phyloP scores from a whole-genome alignment of 2,113 vertebrate genomes.

The Toxotes jaculatrix region DNA sequence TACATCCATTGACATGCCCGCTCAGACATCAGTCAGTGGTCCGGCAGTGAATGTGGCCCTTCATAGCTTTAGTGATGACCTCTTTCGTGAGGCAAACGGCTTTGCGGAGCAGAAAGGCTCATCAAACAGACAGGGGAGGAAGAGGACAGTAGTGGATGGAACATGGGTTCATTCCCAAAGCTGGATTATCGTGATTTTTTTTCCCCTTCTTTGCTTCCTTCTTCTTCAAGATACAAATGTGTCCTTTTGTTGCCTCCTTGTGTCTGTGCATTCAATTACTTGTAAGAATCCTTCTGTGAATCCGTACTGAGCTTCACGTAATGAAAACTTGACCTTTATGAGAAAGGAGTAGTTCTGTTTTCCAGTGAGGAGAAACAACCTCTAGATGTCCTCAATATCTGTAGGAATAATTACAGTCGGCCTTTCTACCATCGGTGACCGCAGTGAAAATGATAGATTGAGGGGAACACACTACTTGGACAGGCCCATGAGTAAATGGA shows the following conservation, averaged over 20 bases:
- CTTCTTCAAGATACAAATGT: conserved; percentile 8
- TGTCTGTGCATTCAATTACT: conserved; percentile 47
- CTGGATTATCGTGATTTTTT: conserved; percentile 37
- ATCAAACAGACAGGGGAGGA: conserved; percentile 54
- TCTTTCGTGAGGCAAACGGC: conserved; percentile 47
- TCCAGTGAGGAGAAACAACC: conserved; percentile 70
- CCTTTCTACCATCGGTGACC: conserved; percentile 69
- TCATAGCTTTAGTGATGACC: conserved; percentile 68
- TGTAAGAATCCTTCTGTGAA: conserved; percentile 17
- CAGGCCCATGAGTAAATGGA: conserved; percentile 79
- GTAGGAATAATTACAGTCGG: conserved; percentile 78
- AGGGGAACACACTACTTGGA: conserved; percentile 76
- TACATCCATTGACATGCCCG: conserved; percentile 72
- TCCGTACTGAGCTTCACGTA: conserved; percentile 46
- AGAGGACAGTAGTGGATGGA: conserved; percentile 40
- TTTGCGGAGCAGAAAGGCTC: conserved; percentile 42
- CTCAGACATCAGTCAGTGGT: conserved; percentile 64
- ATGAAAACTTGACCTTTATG: conserved; percentile 56
- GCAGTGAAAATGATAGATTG: conserved; percentile 82
- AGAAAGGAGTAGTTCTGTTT: conserved; percentile 57
- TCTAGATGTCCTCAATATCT: conserved; percentile 79
- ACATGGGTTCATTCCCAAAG: conserved; percentile 44
- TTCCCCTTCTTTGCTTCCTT: conserved; percentile 24
- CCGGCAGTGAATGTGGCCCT: conserved; percentile 66
- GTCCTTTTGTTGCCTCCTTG: conserved; percentile 45